Evolutionary conservation across 2,797 vertebrate genomes (phyloP), one percentile per base, ranked within the genome.

Genomic region (Melanotaenia nigrans): DNA sequence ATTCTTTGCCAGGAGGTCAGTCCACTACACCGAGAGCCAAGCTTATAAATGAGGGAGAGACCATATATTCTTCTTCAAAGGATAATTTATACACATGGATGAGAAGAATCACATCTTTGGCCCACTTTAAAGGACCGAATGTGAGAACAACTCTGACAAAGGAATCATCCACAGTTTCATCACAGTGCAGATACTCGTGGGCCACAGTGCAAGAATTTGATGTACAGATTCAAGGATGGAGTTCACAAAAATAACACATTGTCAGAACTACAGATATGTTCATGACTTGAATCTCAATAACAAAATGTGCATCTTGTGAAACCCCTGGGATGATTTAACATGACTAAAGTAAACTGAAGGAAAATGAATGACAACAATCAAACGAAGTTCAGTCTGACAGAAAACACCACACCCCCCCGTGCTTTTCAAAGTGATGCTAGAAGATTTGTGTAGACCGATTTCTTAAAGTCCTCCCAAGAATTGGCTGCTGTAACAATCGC

Each of bases 391-490:
- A 58, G 18, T 65, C 45, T 28, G 54, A 60, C 28, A 11, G 11
- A 47, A 68, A 62, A 24, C 14, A 28, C 68, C 5, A 33, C 56
- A 45, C 56, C 56, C 64, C 28, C 54, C 67, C 25, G 51, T 36
- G 24, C 54, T 33, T 78, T 61, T 70, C 40, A 71, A 57, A 64
- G 42, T 40, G 47, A 77, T 49, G 65, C 85, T 59, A 14, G 85
- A 92, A 90, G 91, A 91, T 72, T 61, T 71, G 80, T 70, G 42
- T 78, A 85, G 57, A 64, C 62, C 58, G 1, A 40, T 82, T 40
- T 83, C 65, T 81, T 73, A 81, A 78, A 53, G 35, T 78, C 83
- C 36, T 72, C 65, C 62, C 82, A 65, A 84, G 86, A 89, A 80
- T 87, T 84, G 49, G 68, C 87, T 1, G 2, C 74, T 80, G 75